Evolutionary conservation across 2,797 vertebrate genomes (phyloP), one percentile per base, ranked within the genome.

Genomic region (Synanceia verrucosa): DNA sequence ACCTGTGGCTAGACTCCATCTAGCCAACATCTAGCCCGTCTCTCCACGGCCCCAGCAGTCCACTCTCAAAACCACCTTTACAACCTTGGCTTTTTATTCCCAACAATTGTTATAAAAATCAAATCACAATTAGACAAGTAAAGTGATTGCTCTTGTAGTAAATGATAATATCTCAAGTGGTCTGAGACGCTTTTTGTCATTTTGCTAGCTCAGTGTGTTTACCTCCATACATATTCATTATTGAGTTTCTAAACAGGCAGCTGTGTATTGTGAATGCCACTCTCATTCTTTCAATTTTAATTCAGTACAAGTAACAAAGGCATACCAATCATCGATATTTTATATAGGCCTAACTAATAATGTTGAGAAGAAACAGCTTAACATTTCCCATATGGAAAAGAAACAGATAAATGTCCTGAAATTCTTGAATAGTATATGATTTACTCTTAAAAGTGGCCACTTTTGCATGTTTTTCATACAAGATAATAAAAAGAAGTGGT

Each of bases 1-100:
- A 93, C 94, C 93, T 94, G 94, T 91, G 89, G 94, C 87, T 92
- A 84, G 23, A 70, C 83, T 86, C 78, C 77, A 87, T 90, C 88
- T 87, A 36, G 71, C 51, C 51, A 67, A 76, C 69, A 76, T 69
- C 79, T 65, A 58, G 59, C 73, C 67, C 11, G 11, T 76, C 53
- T 69, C 19, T 50, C 46, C 13, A 19, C 18, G 2, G 61, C 66
- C 64, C 58, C 9, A 5, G 14, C 41, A 48, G 64, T 47, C 60
- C 79, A 70, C 64, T 82, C 79, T 70, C 63, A 47, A 76, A 83
- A 82, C 80, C 80, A 81, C 85, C 80, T 84, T 78, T 59, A 43
- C 82, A 90, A 89, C 87, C 82, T 76, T 76, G 61, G 85, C 60
- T 86, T 89, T 89, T 80, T 76, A 83, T 82, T 79, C 69, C 60